Evolutionary conservation across 2,113 vertebrate species (phyloP).

Genomic region (Megaceryle torquata): DNA sequence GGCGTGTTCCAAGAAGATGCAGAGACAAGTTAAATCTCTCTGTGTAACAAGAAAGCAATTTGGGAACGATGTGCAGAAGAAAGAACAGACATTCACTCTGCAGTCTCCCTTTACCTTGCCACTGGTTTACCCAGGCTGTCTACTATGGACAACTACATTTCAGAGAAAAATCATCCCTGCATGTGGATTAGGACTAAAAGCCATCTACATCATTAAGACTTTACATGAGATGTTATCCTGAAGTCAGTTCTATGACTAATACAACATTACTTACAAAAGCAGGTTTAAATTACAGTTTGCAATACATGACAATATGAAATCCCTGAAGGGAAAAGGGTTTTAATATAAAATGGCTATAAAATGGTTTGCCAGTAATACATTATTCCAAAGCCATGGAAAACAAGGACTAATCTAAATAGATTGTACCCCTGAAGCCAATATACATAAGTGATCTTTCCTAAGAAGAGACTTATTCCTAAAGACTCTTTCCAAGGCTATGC

Average conservation of each 20-base stretch:
- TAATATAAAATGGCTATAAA: neutral
- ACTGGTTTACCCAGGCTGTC: rapidly evolving
- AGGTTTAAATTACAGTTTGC: neutral
- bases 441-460: neutral
- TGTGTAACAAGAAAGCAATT: neutral
- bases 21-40: neutral
- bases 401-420: neutral
- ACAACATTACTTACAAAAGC: neutral
- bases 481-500: neutral
- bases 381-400: neutral
- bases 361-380: neutral
- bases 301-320: neutral
- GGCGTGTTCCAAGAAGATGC: neutral
- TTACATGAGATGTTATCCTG: neutral
- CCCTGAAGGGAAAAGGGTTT: neutral
- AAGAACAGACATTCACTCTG: neutral
- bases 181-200: neutral
- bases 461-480: neutral
- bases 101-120: neutral
- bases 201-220: neutral
- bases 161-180: neutral
- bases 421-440: neutral
- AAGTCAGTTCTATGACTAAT: neutral
- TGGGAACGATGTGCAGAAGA: neutral
- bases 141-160: neutral